Base-by-base conservation (phyloP, 2,888 invertebrate genomes). In the Nemapogon koenigi region DNA sequence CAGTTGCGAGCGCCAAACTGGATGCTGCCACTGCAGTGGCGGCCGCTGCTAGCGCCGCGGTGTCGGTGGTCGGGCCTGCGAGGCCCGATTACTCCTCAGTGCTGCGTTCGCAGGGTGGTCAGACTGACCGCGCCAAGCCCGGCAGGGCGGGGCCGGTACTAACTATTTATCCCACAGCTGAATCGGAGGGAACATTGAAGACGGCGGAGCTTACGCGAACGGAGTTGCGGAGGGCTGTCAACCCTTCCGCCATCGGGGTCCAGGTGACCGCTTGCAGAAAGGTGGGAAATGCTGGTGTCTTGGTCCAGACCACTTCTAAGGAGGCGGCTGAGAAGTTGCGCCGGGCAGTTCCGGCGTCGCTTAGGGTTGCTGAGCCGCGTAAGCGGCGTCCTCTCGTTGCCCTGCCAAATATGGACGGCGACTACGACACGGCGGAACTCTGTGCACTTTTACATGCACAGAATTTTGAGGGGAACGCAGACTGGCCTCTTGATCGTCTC, bases 401-500 rank as follows among this genome's bases (percentile, higher is more conserved):
- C 4, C 28, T 27, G 6, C 4, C 8, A n/a, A 16, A 30, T 16
- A 13, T 16, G 13, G 10, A 4, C 6, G 3, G 4, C 14, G 15
- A 30, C 4, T 14, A 6, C 13, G 16, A 15, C 3, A 8, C 4
- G 4, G 31, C 13, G 3, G 4, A n/a, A 3, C 6, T 30, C 4
- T 4, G 8, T 4, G 31, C 4, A 10, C 22, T 6, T 6, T 6
- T 7, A 22, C 4, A 10, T n/a, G n/a, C n/a, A 14, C 28, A 27
- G 28, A 48, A 48, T 14, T 4, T 48, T 0, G 33, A 14, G 1
- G 45, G 43, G 0, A 40, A 43, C 18, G 7, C 29, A 0, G 29
- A 8, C 0, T 38, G 49, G 46, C 13, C 46, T 0, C 0, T 29
- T 0, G 41, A 29, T 0, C 22, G 7, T 0, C 3, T 47, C 0